Conservation (phyloP, 2,888 invertebrate genomes). For the Ephialtes manifestator region DNA sequence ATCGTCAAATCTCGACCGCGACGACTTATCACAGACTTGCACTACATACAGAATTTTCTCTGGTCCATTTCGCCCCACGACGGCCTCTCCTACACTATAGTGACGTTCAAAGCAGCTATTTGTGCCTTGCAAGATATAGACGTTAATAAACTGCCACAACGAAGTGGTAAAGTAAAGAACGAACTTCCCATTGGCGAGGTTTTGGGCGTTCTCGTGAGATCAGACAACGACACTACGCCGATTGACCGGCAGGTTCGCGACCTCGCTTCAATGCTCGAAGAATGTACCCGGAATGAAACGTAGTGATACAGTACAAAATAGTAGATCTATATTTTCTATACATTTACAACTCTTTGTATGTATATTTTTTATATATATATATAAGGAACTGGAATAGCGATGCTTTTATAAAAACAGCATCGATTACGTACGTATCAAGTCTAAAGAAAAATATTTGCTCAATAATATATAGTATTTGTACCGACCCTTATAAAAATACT, state of each 20-base stretch:
- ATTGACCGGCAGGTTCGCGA: constrained; percentile 73
- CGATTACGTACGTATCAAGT: no score
- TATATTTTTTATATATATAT: constrained; percentile 17
- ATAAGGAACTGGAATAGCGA: constrained; percentile 27
- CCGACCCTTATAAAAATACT: constrained; percentile 45
- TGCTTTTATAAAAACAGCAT: constrained; percentile 29
- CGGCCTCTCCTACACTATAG: constrained; percentile 73
- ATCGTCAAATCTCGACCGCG: constrained; percentile 85
- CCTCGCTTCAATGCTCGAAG: constrained; percentile 72
- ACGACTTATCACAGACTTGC: constrained; percentile 85
- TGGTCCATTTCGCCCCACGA: constrained; percentile 77
- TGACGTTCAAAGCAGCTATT: constrained; percentile 74
- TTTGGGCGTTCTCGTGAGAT: constrained; percentile 67
- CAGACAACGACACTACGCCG: constrained; percentile 68
- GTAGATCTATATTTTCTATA: constrained; percentile 35
- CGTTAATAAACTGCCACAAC: constrained; percentile 66
- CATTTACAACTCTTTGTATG: constrained; percentile 38
- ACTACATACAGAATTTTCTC: constrained; percentile 85
- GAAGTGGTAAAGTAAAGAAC: constrained; percentile 71
- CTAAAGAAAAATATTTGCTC: constrained; percentile 39
- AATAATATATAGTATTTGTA: constrained; percentile 38
- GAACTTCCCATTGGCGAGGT: constrained; percentile 74
- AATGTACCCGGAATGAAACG: constrained; percentile 66
- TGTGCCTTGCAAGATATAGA: constrained; percentile 72
- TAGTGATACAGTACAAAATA: constrained; percentile 17